phyloP scores from a whole-genome alignment of 2,888 invertebrate genomes.

The Lithophane semibrunnea region DNA sequence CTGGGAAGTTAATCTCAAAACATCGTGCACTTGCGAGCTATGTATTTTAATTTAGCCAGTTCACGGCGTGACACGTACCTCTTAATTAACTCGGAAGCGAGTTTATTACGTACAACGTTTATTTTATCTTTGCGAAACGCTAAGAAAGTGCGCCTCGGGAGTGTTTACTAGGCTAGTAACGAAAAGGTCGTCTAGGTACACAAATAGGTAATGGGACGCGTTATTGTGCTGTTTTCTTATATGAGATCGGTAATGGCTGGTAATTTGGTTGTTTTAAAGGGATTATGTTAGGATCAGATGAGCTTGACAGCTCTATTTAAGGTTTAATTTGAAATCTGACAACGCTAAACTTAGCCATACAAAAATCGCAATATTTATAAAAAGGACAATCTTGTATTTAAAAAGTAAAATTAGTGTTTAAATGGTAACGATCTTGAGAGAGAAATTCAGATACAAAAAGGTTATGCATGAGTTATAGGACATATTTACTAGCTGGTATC shows the following conservation, averaged over 20 bases:
- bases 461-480: neutral
- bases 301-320: neutral
- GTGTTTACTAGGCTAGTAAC: slow-evolving; percentile 57
- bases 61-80: slow-evolving; percentile 70
- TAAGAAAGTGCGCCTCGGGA: slow-evolving; percentile 59
- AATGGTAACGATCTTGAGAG: neutral
- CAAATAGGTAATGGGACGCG: slow-evolving; percentile 26
- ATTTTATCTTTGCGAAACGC: slow-evolving; percentile 68
- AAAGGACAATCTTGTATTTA: too few species aligned
- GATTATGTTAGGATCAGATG: neutral
- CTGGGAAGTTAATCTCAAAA: slow-evolving; percentile 68
- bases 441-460: neutral
- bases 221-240: slow-evolving; percentile 25
- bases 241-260: slow-evolving; percentile 23
- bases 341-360: neutral
- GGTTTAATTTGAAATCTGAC: neutral
- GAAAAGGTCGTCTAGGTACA: slow-evolving; percentile 41
- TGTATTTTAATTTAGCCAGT: slow-evolving; percentile 74
- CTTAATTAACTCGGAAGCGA: slow-evolving; percentile 75
- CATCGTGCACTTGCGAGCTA: slow-evolving; percentile 66
- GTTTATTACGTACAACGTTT: slow-evolving; percentile 72
- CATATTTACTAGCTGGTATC: neutral
- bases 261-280: slow-evolving; percentile 20
- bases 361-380: neutral
- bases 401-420: neutral